phyloP scores from a whole-genome alignment of 2,113 vertebrate species.

The Narcine bancroftii region DNA sequence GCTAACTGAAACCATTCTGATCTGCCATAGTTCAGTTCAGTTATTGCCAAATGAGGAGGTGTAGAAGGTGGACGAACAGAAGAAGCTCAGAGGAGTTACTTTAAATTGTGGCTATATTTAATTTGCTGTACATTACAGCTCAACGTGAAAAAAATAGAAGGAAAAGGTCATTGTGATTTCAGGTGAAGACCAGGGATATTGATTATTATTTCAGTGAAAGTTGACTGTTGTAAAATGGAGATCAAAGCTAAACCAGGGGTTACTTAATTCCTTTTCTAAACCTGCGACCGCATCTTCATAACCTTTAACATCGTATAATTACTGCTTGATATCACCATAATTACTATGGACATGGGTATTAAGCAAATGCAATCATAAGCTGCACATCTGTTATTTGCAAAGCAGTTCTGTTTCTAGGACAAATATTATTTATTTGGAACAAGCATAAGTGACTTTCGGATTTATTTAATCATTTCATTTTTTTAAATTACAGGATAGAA shows the following conservation, averaged over 20 bases:
- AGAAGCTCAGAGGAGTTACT: too few species aligned
- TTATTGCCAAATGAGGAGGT: neutral
- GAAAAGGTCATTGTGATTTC: neutral
- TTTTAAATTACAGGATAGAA: neutral
- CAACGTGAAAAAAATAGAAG: neutral
- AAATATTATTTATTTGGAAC: neutral
- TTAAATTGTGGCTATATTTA: too few species aligned
- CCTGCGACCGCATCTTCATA: neutral
- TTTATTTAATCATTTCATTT: neutral
- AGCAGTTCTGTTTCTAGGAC: neutral
- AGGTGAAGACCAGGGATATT: neutral
- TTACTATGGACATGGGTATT: neutral
- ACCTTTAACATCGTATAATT: neutral
- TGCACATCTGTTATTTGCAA: neutral
- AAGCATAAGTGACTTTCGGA: neutral
- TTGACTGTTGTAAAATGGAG: neutral
- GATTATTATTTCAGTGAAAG: neutral
- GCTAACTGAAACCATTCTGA: too few species aligned
- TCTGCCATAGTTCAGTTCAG: too few species aligned
- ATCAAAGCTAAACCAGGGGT: neutral
- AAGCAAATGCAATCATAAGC: slow-evolving; percentile 1
- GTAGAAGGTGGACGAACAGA: too few species aligned
- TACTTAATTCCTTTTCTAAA: neutral
- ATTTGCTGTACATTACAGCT: neutral
- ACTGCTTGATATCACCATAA: neutral